Evolutionary conservation across 2,797 vertebrate species (phyloP).

Genomic region (Enteromius radiatus): DNA sequence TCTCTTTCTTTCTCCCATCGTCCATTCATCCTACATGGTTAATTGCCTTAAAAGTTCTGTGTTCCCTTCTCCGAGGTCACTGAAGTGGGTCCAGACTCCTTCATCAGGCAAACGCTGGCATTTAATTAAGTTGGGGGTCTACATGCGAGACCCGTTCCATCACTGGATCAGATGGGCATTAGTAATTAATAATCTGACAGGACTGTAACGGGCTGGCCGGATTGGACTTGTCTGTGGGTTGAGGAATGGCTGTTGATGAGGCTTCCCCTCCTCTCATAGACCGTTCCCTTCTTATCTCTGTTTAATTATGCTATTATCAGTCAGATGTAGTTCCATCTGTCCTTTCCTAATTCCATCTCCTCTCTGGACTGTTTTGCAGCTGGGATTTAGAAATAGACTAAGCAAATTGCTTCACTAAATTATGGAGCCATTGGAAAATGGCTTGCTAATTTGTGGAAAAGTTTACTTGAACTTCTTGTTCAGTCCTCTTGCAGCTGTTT

Average conservation of each 20-base stretch:
- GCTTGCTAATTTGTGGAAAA: constrained; percentile 77
- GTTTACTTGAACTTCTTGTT: constrained; percentile 35
- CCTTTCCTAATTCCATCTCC: constrained; percentile 73
- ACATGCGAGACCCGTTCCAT: constrained; percentile 74
- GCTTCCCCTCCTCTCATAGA: constrained; percentile 36
- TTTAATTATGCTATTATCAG: constrained; percentile 82
- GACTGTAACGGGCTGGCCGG: constrained; percentile 64
- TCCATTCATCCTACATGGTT: constrained; percentile 70
- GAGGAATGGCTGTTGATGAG: constrained; percentile 55
- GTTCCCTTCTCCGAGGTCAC: constrained; percentile 83
- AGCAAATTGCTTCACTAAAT: constrained; percentile 78
- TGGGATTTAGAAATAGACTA: constrained; percentile 72
- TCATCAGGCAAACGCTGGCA: constrained; percentile 87
- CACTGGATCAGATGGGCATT: constrained; percentile 77
- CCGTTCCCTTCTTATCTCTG: constrained; percentile 43
- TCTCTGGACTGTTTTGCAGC: constrained; percentile 71
- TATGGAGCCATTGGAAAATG: constrained; percentile 77
- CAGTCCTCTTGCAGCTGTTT: constrained; percentile 26
- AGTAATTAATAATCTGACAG: constrained; percentile 87
- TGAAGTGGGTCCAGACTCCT: constrained; percentile 84
- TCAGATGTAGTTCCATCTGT: constrained; percentile 79
- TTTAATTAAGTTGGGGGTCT: constrained; percentile 85
- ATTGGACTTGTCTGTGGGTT: constrained; percentile 49
- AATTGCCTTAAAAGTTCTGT: constrained; percentile 92
- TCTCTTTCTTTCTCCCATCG: constrained; percentile 52